A percentile compares a stretch with the other conserved stretches of the same genome.
Evolutionary conservation across 2,797 vertebrate species (phyloP).

Genomic region (Lepidocolaptes lacrymiger): DNA sequence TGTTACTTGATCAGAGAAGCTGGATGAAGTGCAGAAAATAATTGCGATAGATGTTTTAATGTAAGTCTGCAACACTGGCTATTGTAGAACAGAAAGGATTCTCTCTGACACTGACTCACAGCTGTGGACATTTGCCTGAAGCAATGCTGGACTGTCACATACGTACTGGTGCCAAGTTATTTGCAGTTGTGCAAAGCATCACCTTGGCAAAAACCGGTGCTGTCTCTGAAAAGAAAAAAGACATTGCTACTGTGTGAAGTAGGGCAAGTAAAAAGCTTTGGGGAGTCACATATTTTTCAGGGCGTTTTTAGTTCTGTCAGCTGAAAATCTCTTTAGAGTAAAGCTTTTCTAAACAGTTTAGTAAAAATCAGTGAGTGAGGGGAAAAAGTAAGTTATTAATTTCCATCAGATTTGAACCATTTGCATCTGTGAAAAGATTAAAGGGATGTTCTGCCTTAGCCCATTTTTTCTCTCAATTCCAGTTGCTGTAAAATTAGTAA

Average conservation of each 20-base stretch:
- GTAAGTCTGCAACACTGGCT: not conserved
- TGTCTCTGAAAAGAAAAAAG: not conserved
- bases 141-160: not conserved
- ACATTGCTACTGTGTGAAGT: accelerated
- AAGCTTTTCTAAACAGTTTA: not conserved
- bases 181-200: not conserved
- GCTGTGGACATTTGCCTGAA: not conserved
- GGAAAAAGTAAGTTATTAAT: not conserved
- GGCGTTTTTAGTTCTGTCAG: not conserved
- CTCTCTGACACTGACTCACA: not conserved
- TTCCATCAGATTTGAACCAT: not conserved
- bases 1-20: not conserved
- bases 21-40: not conserved
- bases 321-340: not conserved
- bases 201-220: not conserved
- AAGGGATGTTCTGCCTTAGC: not conserved
- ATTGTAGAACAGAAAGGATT: not conserved
- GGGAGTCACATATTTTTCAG: not conserved
- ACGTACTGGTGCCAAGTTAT: not conserved
- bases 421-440: not conserved
- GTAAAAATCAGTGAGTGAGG: not conserved
- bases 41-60: not conserved
- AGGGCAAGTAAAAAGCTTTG: not conserved
- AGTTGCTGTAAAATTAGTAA: not conserved
- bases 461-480: not conserved